Evolutionary conservation across 1,140 invertebrate species (phyloP), one percentile per base, ranked within the genome.

Genomic region (Maniola jurtina): DNA sequence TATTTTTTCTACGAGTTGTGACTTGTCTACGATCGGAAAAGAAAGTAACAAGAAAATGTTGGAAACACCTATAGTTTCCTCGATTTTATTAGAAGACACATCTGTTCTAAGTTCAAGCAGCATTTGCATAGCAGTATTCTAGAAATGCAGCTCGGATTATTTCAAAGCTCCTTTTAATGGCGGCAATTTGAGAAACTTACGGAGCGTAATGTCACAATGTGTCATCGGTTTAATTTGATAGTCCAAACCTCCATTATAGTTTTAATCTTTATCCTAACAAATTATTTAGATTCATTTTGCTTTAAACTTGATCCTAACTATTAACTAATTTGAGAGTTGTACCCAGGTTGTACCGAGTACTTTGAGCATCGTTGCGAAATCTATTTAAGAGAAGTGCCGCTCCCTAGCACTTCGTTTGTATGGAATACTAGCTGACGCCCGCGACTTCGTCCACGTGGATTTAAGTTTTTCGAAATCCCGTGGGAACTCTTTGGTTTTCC

Each of bases 91-190:
- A 45, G 9, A 45, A 45, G 13, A n/a, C 68, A 71, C 76, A 74
- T 74, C 69, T 74, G 71, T n/a, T 57, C 47, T 50, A 33, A 34
- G 63, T 61, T 68, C 68, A 70, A 73, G 67, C 63, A 67, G 56
- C 76, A 69, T 76, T 77, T 71, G 65, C 60, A 75, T 48, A 34
- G 66, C 61, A 78, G 58, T 78, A 73, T 77, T 73, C 72, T 69
- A 58, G 63, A 77, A 80, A 65, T 76, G 69, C 70, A 71, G 70
- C 66, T 64, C 61, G 72, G 76, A 80, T 80, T 81, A 81, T 80
- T 81, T 80, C 76, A 80, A 81, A 80, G 79, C 76, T 75, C 63
- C 78, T 75, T 81, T 81, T 81, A 81, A 81, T 81, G 72, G 77
- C 47, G 48, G 66, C 76, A 64, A 76, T 81, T 76, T 69, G 66